A percentile compares a stretch with the other conserved stretches of the same genome.
phyloP scores from a whole-genome alignment of 2,888 invertebrate species.

The Barypeithes pellucidus region DNA sequence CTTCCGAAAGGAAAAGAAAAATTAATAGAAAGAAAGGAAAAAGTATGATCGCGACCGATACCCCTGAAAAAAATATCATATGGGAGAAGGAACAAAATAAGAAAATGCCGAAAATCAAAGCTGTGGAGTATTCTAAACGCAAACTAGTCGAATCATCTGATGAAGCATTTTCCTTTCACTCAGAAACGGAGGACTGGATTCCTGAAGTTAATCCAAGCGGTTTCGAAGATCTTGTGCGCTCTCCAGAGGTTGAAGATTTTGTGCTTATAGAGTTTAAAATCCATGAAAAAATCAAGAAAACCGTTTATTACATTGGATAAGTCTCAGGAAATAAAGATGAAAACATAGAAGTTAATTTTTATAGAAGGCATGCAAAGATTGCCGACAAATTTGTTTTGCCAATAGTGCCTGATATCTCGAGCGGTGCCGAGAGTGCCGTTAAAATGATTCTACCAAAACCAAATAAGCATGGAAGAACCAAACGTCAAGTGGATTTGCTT shows the following conservation, averaged over 20 bases:
- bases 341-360: neutral
- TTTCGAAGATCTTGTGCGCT: neutral
- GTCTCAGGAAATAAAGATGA: neutral
- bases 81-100: conserved; percentile 22
- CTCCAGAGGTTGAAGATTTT: neutral
- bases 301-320: neutral
- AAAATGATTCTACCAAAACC: neutral
- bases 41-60: conserved; percentile 50
- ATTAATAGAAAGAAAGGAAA: conserved; percentile 39
- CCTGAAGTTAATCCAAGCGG: neutral
- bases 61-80: conserved; percentile 43
- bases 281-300: neutral
- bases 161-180: neutral
- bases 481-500: neutral
- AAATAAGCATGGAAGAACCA: neutral
- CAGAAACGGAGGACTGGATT: conserved; percentile 1
- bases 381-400: neutral
- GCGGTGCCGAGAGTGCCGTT: neutral
- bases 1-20: conserved; percentile 38
- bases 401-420: neutral
- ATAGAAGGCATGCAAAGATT: neutral
- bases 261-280: neutral
- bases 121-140: conserved; percentile 1
- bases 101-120: neutral
- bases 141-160: conserved; percentile 2